A percentile compares a stretch with the other conserved stretches of the same genome.
Conservation (phyloP, 2,113 vertebrate species). For the pig (Sus scrofa) region T2T-Sscrofa CM000820.6:98155001-98155500, state of each 20-base stretch:
- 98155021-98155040: background rate
- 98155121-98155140: background rate
- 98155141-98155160: background rate
- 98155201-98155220: background rate
- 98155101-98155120: background rate
- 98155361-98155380: background rate
- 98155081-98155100: background rate
- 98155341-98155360: background rate
- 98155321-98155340: background rate
- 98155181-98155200: background rate
- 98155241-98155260: background rate
- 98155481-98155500: background rate
- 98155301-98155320: background rate
- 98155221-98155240: background rate
- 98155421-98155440: background rate
- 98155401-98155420: slow-evolving; percentile 9
- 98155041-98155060: rapidly evolving
- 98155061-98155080: background rate
- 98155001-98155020: background rate
- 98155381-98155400: slow-evolving; percentile 4
- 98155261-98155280: background rate
- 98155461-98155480: background rate
- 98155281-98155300: background rate
- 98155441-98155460: background rate
- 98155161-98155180: background rate